phyloP scores from a whole-genome alignment of 2,797 vertebrate species.

The Pteropus rufus region DNA sequence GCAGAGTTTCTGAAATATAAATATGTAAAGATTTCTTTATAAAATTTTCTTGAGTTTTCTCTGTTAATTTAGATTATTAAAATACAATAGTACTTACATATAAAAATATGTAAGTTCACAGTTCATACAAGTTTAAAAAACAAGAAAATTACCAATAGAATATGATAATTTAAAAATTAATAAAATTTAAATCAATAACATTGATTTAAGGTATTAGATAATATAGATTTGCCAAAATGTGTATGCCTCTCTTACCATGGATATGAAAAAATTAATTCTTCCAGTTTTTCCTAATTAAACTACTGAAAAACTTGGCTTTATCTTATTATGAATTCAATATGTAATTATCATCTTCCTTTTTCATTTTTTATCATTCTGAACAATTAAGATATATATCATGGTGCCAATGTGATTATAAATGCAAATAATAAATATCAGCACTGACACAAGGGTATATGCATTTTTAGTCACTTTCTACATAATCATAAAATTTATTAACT shows the following conservation, averaged over 20 bases:
- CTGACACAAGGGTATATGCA: background rate
- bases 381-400: background rate
- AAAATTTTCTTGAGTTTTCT: background rate
- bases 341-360: background rate
- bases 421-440: background rate
- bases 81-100: background rate
- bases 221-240: background rate
- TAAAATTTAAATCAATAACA: background rate
- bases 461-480: background rate
- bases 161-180: background rate
- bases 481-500: background rate
- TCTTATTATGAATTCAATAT: background rate
- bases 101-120: background rate
- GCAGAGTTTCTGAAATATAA: background rate
- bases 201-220: background rate
- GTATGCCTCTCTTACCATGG: background rate
- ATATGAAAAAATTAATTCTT: background rate
- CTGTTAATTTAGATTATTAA: background rate
- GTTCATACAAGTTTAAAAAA: background rate
- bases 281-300: background rate
- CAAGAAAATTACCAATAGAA: background rate
- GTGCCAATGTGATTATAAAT: background rate
- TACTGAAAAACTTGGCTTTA: background rate
- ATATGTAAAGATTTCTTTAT: background rate
- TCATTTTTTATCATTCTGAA: background rate